Base-by-base conservation (phyloP, 1,140 invertebrate genomes). In the Liolophura sinensis region DNA sequence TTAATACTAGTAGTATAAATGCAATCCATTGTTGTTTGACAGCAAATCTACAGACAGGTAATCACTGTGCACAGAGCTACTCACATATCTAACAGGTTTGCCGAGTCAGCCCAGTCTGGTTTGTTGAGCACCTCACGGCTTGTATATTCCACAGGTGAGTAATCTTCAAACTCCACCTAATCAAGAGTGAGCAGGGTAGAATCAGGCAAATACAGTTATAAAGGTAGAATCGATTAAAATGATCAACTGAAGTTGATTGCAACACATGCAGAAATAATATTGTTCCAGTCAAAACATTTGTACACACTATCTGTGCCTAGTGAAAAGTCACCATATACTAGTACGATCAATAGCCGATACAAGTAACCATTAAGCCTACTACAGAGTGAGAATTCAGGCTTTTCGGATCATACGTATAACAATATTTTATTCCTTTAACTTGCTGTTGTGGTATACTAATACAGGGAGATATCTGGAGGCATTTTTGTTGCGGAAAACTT, bases 71-170 rank as follows among this genome's bases (percentile, higher is more conserved):
- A 40, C 31, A 40, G 31, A 3, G 9, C 3, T 9, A 72, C 76
- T 76, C 69, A 76, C 78, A 80, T 47, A 12, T 68, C 52, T 24
- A 76, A 60, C 16, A 80, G 64, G 51, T 79, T 70, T 25, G 61
- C 22, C 16, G 60, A 54, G 60, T 80, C 78, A 24, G 79, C 73
- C 70, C 70, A 78, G 20, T 47, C 52, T 50, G 73, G 74, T 25
- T 65, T 63, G 4, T 31, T 46, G 11, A 72, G 60, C 16, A 79
- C 62, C 40, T 73, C 61, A 14, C 70, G 65, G n/a, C 66, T 61
- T 40, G 73, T 76, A 62, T 74, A 81, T 3, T 50, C 31, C 4
- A 64, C 60, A 12, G 78, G 76, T 9, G 63, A 60, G 58, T 79
- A 78, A 20, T 73, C 70, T 50, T 68, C 68, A 55, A 69, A 75